Evolutionary conservation across 2,888 invertebrate genomes (phyloP).

Genomic region (Melipona beecheii): DNA sequence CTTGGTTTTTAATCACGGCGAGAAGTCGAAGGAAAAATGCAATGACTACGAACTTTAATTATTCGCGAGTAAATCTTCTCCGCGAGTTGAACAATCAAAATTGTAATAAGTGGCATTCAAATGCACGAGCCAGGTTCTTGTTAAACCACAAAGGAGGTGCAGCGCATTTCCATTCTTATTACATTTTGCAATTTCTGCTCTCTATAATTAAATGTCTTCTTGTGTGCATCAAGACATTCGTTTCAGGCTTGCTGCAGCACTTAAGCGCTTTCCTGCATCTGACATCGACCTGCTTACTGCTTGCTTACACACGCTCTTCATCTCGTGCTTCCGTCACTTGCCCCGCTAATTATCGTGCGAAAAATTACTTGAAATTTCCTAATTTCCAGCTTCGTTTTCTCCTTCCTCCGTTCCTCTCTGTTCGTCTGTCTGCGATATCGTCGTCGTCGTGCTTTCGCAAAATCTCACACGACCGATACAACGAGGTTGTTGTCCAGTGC

Average conservation of each 20-base stretch:
- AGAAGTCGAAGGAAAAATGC: too few species aligned
- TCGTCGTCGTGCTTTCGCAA: too few species aligned
- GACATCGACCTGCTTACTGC: conserved; percentile 22
- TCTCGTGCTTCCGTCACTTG: not conserved
- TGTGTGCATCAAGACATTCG: conserved; percentile 8
- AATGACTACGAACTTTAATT: too few species aligned
- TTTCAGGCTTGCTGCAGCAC: conserved; percentile 16
- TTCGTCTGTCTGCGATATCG: too few species aligned
- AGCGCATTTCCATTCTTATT: not conserved
- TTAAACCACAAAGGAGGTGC: not conserved
- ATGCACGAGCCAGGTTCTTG: not conserved
- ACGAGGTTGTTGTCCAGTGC: too few species aligned
- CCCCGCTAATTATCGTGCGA: conserved; percentile 25
- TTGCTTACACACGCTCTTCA: conserved; percentile 5
- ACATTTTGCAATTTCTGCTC: conserved; percentile 4
- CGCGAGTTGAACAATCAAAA: not conserved
- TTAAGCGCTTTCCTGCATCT: conserved; percentile 24
- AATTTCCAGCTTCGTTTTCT: not conserved
- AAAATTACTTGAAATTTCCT: not conserved
- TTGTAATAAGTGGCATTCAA: not conserved
- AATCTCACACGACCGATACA: too few species aligned
- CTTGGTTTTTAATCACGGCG: too few species aligned
- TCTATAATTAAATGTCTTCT: conserved; percentile 22
- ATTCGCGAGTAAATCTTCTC: too few species aligned
- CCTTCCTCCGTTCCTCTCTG: too few species aligned